Percentiles rank a stretch among this genome's conserved stretches.
Evolutionary conservation across 2,888 invertebrate genomes (phyloP).

Genomic region (Dasypogon diadema): DNA sequence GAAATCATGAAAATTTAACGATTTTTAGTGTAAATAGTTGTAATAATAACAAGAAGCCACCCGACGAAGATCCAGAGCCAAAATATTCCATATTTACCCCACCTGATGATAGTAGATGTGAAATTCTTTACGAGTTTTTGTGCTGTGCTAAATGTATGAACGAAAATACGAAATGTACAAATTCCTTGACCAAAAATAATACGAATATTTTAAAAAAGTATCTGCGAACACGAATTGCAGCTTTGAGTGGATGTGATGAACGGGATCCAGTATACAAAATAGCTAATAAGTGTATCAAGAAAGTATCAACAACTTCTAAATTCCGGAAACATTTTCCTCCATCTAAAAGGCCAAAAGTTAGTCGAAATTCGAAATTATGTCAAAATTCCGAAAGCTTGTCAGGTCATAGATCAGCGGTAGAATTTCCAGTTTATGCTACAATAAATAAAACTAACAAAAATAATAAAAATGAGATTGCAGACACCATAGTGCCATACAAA

Average conservation of each 20-base stretch:
- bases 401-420: slow-evolving; percentile 57
- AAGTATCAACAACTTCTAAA: slow-evolving; percentile 28
- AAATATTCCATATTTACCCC: slow-evolving; percentile 62
- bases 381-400: slow-evolving; percentile 2
- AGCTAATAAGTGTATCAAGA: slow-evolving; percentile 64
- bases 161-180: slow-evolving; percentile 50
- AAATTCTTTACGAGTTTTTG: slow-evolving; percentile 67
- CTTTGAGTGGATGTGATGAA: slow-evolving; percentile 3
- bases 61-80: slow-evolving; percentile 61
- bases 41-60: slow-evolving; percentile 43
- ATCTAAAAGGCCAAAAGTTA: neutral
- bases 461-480: neutral
- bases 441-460: slow-evolving; percentile 61
- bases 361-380: neutral
- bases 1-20: neutral
- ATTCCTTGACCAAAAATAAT: slow-evolving; percentile 53
- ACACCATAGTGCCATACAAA: slow-evolving; percentile 22
- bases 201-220: slow-evolving; percentile 61
- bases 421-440: slow-evolving; percentile 63
- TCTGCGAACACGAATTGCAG: slow-evolving; percentile 58
- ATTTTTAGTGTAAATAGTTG: neutral
- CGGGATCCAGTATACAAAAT: slow-evolving; percentile 65
- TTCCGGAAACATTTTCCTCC: slow-evolving; percentile 34
- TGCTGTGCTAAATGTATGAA: slow-evolving; percentile 69
- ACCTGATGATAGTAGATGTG: slow-evolving; percentile 58